Evolutionary conservation across 2,113 vertebrate genomes (phyloP), one percentile per base, ranked within the genome.

Genomic region (Nesogale talazaci): DNA sequence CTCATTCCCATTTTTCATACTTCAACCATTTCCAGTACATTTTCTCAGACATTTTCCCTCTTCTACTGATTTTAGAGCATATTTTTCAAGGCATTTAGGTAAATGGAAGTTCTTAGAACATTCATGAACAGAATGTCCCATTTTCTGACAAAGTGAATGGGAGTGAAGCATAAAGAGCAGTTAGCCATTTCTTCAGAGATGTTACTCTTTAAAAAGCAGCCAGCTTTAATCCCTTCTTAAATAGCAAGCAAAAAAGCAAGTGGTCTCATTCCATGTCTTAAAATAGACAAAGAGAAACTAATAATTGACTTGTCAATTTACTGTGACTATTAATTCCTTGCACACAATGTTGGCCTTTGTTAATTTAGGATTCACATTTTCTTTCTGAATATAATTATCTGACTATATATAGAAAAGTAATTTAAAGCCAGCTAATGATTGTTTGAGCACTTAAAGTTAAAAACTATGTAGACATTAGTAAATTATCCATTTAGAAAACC

Each of bases 231-330:
- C 59, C 88, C 78, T 93, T 94, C 78, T 92, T 94, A 96, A 96
- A 92, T 52, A 94, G 86, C 93, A 93, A 92, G 81, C 76, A 93
- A 65, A 95, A 70, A 96, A 77, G 36, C 74, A 93, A 89, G 74
- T 85, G 59, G 57, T 95, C 78, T 93, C 81, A 91, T 94, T 94
- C 95, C 29, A 82, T 70, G 93, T 82, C 82, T 96, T 96, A 94
- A 94, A 96, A 92, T 80, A 95, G 88, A 86, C 40, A 82, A 84
- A 87, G 42, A 67, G 77, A 95, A 94, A 94, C 57, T 91, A 94
- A 93, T 96, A 96, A 96, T 92, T 95, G 87, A 94, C 75, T 94
- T 94, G 52, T 94, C 89, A 93, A 25, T 94, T 96, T 95, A 79
- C 89, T 96, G 36, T 93, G 86, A 76, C 84, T 94, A 56, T 87